Evolutionary conservation across 2,888 invertebrate genomes (phyloP), one percentile per base, ranked within the genome.

Genomic region (Caenorhabditis uteleia): DNA sequence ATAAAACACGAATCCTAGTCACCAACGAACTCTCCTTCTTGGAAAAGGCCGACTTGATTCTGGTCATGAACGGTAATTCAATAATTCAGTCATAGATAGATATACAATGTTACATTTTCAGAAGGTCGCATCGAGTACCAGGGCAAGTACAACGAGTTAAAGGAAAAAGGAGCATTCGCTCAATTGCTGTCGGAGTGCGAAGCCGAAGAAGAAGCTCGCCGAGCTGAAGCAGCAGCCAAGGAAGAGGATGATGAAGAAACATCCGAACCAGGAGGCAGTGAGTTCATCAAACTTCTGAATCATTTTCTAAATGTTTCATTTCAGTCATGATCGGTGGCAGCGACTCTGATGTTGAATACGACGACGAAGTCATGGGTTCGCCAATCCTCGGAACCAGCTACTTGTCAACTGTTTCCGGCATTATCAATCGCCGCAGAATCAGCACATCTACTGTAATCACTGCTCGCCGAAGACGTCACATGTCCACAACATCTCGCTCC

Each of bases 11-110:
- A 59, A 86, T 98, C 38, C 88, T 97, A 78, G 95, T 97, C 26
- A 98, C 97, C 0, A 95, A 98, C 85, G 91, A 93, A 74, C 90
- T 97, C 48, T 92, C 93, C 14, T 95, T 92, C 86, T 87, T 98
- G 77, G 91, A 93, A 0, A 89, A 91, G 82, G 91, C 92, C 1
- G 93, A 97, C 85, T 88, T 90, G 78, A 93, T 98, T 71, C 85
- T 94, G 68, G 95, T 97, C 7, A 85, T 98, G 82, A 90, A 90
- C n/a, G n/a, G n/a, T n/a, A n/a, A n/a, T n/a, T n/a, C n/a, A n/a
- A n/a, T n/a, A n/a, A n/a, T n/a, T n/a, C n/a, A n/a, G n/a, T 79
- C 88, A 71, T 74, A 78, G 82, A 18, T 12, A 43, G 14, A 31
- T 50, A 12, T 40, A 26, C 45, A n/a, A n/a, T n/a, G n/a, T n/a